Base-by-base conservation (phyloP, 2,888 invertebrate genomes). In the Eupithecia pulchellata region DNA sequence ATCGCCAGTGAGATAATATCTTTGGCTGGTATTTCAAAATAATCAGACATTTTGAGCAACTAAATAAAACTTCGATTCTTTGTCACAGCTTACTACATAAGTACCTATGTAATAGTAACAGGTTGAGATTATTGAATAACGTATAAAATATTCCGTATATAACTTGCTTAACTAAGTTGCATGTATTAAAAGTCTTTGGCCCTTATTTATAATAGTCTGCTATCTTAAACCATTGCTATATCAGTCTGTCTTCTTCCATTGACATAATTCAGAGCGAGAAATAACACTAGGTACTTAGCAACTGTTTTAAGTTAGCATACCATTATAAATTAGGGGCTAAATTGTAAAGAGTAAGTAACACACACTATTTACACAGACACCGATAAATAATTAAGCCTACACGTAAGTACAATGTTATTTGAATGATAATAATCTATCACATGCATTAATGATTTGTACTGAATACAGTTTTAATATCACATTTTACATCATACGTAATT, bases 401-500 rank as follows among this genome's bases (percentile, higher is more conserved):
- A 34, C 25, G 27, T 39, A 63, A 42, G 29, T 39, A 62, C 57
- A 32, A 64, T 17, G 30, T 69, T 42, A 25, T 58, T n/a, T 30
- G 5, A 42, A 60, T 60, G n/a, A 60, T 60, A 67, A 65, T n/a
- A 30, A 72, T 68, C 39, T 75, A 75, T 77, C 75, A 77, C 73
- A 77, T 71, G 57, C 57, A 65, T 68, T 34, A 30, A 58, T 71
- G 65, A 71, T 76, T 75, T 76, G 76, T 79, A 79, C 74, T 77
- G 75, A 61, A 61, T 66, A 75, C 71, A 78, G 68, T 69, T 73
- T 71, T 39, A 75, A 75, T 71, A 75, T 74, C 72, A 78, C 77
- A 75, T 71, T 71, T 47, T 62, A 69, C 69, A 66, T 62, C 13
- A 60, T 39, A n/a, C 34, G 25, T 27, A n/a, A 47, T 77, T 92